A percentile compares a stretch with the other conserved stretches of the same genome.
These are phyloP conservation scores for Microtus ochrogaster DNA, from an alignment of 2,113 vertebrate species.

Conservation along the genomic window DNA sequence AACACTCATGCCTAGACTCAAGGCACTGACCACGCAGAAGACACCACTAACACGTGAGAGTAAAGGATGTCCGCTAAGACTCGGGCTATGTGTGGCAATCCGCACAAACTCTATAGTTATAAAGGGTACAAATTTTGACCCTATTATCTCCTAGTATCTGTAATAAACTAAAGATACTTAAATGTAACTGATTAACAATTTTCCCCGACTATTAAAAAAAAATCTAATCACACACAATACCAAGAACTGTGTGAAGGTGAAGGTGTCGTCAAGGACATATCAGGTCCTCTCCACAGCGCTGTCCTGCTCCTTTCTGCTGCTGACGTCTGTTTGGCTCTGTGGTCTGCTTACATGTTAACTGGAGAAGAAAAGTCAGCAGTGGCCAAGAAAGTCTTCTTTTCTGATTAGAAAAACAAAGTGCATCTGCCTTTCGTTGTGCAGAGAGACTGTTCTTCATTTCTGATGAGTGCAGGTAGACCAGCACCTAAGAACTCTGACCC, in stretches of 20 bases:
- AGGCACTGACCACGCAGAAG: not conserved
- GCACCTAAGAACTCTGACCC: not conserved
- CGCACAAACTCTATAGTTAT: not conserved
- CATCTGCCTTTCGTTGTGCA: not conserved
- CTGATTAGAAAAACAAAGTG: not conserved
- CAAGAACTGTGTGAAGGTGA: not conserved
- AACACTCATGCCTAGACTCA: not conserved
- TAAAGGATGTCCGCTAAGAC: not conserved
- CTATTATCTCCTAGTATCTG: not conserved
- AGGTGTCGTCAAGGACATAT: too few species aligned
- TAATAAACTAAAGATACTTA: not conserved
- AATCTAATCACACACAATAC: not conserved
- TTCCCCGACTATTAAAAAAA: constrained; percentile 49
- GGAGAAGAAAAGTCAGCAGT: not conserved
- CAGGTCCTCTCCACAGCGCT: too few species aligned
- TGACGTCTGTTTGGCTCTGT: not conserved
- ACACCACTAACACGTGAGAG: not conserved
- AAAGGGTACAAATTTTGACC: not conserved
- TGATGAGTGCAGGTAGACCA: not conserved
- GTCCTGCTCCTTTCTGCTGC: not conserved
- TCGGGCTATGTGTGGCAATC: not conserved
- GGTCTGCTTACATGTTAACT: not conserved
- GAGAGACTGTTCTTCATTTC: not conserved
- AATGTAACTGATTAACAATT: not conserved
- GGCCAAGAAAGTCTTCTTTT: not conserved